Evolutionary conservation across 2,113 vertebrate species (phyloP), one percentile per base, ranked within the genome.

Genomic region (Coreoperca whiteheadi): DNA sequence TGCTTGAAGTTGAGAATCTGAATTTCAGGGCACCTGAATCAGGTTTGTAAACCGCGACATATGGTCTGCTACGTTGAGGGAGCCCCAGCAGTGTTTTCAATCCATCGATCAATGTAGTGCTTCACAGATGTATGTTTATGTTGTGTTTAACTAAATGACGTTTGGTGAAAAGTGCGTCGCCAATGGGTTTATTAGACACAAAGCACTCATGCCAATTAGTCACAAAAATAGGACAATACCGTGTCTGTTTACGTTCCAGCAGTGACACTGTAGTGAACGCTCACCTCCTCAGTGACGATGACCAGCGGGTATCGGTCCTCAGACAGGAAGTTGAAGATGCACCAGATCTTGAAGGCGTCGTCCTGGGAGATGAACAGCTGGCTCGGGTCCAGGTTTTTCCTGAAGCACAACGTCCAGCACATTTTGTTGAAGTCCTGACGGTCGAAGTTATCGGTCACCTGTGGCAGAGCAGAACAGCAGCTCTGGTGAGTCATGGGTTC

Each of bases 241-340:
- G n/a, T 2, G 1, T 10, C 8, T 9, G 8, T 46, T 46, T 4
- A 46, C 15, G 14, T 46, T 46, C 2, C 46, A 18, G 46, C 46
- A 50, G 48, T 50, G 48, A 50, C 16, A 50, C 18, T 20, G 6
- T 18, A 20, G 18, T 6, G 25, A 18, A 3, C 7, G 6, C 82
- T 96, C 95, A 99, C 98, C 98, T 99, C 98, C 84, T 99, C 98
- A 0, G 97, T 95, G 69, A 98, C 97, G n/a, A 99, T 97, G 91
- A 95, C 88, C 90, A 99, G 93, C 8, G 98, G 98, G 89, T 99
- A 99, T 56, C 95, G 95, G 91, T 99, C 98, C 89, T 99, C 98
- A 1, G 97, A 98, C 86, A 99, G 95, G 94, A 99, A 99, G 95
- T 99, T 99, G 93, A 99, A 99, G 85, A 99, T 97, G 93, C 97